Base-by-base conservation (phyloP, 2,888 invertebrate species). In the Helicoverpa assulta region DNA sequence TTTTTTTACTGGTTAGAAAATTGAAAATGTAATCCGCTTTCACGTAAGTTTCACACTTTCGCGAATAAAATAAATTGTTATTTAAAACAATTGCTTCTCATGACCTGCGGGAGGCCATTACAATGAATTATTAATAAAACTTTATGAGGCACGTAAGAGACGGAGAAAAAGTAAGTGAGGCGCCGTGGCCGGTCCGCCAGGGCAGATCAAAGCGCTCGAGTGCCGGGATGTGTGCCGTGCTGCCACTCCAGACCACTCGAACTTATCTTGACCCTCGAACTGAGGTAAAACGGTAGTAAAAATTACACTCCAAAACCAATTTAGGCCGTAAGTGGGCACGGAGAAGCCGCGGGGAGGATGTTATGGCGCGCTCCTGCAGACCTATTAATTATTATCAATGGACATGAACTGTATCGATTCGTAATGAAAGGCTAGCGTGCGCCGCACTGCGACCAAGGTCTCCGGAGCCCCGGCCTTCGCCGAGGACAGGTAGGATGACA, bases 221-320 rank as follows among this genome's bases (percentile, higher is more conserved):
- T 92, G 92, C 80, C 86, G 80, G 86, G 84, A 85, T 87, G 73
- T 81, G 73, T 62, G 57, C 88, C 88, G 66, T 67, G 75, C 61
- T 66, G n/a, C 56, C 84, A 92, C 93, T 93, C 85, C 87, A 90
- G 84, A 84, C 86, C 91, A 91, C 94, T 93, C 86, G 91, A 92
- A 80, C 85, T 94, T 94, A 94, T 93, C 94, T 89, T 84, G 90
- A 89, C 90, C 90, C 93, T 94, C 87, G 92, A 93, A 73, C 75
- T 70, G 84, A 92, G 92, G 93, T 93, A 92, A 92, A 92, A 93
- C 92, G 91, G 94, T 91, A 93, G 92, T 94, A 93, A 94, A 94
- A 95, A 91, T 93, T 92, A 94, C 93, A 92, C 93, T 92, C 86
- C 87, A 91, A 89, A 90, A 91, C 87, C 87, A 90, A 92, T 91